Evolutionary conservation across 2,888 invertebrate species (phyloP), one percentile per base, ranked within the genome.

Genomic region (Exocentrus adspersus): DNA sequence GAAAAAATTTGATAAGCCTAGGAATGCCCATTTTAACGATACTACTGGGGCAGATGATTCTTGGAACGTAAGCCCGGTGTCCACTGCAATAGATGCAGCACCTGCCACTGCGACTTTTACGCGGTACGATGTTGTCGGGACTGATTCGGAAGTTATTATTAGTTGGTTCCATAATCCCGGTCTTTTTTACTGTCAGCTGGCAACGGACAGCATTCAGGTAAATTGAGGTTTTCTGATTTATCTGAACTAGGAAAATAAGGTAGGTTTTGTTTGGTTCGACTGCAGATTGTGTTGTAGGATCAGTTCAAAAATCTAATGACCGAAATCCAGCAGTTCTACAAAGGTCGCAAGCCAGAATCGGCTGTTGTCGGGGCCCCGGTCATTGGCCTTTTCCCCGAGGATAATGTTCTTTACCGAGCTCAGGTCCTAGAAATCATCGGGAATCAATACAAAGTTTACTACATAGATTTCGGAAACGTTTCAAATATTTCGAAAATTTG

Each of bases 111-210:
- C 76, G 2, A 68, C 60, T 28, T 81, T 74, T 65, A 41, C 16
- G 7, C 24, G 60, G 20, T 48, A 60, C 6, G 71, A 78, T 2
- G 84, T 86, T 16, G 77, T 84, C 0, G 87, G 87, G 12, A 71
- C 63, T 7, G 73, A 75, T 54, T 86, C 87, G 56, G 86, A 88
- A 60, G 85, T 91, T 0, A 84, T 86, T 1, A 85, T 93, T 37
- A 88, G 90, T 1, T 93, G 93, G 92, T 91, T 92, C 77, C 87
- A 89, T 58, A 89, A 90, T 65, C 93, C 93, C 0, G 86, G 87
- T 65, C 87, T 88, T 71, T 93, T 93, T 80, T 92, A 88, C 80
- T 77, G 79, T 62, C 82, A 82, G 64, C 64, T 80, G 14, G 63
- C 73, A 10, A n/a, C n/a, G n/a, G n/a, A n/a, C n/a, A 69, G 70